Conservation (phyloP, 2,113 vertebrate genomes). For the Madoqua kirkii region DNA sequence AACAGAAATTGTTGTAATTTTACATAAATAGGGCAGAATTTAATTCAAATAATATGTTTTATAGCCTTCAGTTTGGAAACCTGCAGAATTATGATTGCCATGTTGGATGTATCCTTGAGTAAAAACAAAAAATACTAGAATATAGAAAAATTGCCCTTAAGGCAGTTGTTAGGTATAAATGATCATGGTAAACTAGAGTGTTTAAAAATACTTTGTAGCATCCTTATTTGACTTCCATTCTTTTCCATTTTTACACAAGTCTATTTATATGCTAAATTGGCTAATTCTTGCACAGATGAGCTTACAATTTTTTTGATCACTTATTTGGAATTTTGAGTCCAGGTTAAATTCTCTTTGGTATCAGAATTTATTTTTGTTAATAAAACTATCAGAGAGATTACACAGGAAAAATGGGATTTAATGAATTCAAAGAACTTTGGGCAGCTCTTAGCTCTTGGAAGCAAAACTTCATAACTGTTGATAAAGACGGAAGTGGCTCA, state of each 20-base stretch:
- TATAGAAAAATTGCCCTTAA: constrained; percentile 32
- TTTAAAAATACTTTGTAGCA: constrained; percentile 39
- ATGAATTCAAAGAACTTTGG: constrained; percentile 93
- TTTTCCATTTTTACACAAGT: not conserved
- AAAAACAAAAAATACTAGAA: constrained; percentile 6
- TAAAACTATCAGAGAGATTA: constrained; percentile 82
- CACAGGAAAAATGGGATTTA: constrained; percentile 94
- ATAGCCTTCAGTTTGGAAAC: constrained; percentile 92
- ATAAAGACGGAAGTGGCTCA: constrained; percentile 88
- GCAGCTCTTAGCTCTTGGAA: constrained; percentile 90
- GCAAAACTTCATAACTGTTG: constrained; percentile 91
- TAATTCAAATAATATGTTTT: constrained; percentile 52
- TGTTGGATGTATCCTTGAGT: constrained; percentile 92
- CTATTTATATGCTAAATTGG: not conserved
- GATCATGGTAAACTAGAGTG: not conserved
- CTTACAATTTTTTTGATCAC: not conserved
- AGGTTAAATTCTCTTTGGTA: not conserved
- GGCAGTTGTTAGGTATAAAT: not conserved
- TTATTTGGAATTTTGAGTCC: not conserved
- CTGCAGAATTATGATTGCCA: constrained; percentile 91
- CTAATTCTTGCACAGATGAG: not conserved
- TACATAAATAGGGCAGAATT: not conserved
- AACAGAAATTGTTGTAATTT: constrained; percentile 21
- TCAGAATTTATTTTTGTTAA: constrained; percentile 78
- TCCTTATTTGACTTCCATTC: constrained; percentile 16